Evolutionary conservation across 2,797 vertebrate genomes (phyloP).

Genomic region (Alosa sapidissima): DNA sequence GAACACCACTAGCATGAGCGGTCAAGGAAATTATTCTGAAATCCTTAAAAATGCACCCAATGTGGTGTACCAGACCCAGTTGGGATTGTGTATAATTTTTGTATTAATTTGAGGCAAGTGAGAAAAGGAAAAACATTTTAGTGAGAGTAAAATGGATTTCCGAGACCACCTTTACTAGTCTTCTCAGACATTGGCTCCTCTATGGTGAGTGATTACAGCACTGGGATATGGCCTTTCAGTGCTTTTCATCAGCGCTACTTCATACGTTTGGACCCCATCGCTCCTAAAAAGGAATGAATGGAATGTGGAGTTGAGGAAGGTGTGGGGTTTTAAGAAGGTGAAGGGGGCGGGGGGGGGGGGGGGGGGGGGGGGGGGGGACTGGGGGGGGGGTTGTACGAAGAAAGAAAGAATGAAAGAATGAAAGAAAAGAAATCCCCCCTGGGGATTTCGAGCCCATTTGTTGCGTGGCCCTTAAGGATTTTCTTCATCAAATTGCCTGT

Average conservation of each 20-base stretch:
- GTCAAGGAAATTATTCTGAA: neutral
- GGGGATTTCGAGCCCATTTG: constrained; percentile 50
- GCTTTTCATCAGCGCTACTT: neutral
- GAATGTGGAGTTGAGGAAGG: neutral
- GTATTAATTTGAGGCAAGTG: neutral
- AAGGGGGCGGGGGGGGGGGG: too few relatives aligned
- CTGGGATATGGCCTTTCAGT: neutral
- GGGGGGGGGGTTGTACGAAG: neutral
- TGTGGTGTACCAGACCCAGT: neutral
- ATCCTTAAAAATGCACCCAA: neutral
- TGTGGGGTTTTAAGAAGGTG: neutral
- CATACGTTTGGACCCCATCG: neutral
- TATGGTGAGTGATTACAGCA: neutral
- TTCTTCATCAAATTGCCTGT: constrained; percentile 54
- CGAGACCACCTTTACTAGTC: neutral
- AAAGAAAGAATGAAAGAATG: neutral
- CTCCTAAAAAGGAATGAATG: neutral
- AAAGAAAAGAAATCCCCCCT: constrained; percentile 40
- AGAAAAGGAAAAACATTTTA: neutral
- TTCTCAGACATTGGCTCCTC: neutral
- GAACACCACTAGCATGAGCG: neutral
- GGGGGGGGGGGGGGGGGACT: too few relatives aligned
- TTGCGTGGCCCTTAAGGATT: constrained; percentile 43
- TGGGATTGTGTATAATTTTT: neutral
- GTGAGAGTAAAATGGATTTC: neutral